Conservation (phyloP, 2,888 invertebrate genomes). For the Drosophila paranaensis region DNA sequence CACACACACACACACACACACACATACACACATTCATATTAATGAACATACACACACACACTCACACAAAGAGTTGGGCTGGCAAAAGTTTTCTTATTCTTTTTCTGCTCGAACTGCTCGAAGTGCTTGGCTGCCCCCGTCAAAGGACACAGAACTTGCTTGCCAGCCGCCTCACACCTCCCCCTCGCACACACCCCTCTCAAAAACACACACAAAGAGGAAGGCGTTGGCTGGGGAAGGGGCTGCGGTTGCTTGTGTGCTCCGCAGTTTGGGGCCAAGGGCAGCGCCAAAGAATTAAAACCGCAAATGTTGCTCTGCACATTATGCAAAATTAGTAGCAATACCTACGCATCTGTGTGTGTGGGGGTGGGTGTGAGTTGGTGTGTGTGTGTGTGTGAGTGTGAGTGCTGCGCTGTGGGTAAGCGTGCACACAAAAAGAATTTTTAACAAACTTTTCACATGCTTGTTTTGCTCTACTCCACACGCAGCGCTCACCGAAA, state of each 20-base stretch:
- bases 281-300: slow-evolving; percentile 78
- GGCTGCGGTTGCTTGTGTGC: neutral
- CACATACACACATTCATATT: neutral
- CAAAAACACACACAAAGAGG: neutral
- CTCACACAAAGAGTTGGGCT: slow-evolving; percentile 8
- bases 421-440: slow-evolving; percentile 73
- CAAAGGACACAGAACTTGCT: slow-evolving; percentile 42
- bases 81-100: slow-evolving; percentile 57
- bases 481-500: neutral
- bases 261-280: slow-evolving; percentile 35
- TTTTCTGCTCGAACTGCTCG: slow-evolving; percentile 60
- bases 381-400: slow-evolving; percentile 3
- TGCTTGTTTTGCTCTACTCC: slow-evolving; percentile 58
- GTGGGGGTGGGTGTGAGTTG: neutral
- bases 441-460: slow-evolving; percentile 78
- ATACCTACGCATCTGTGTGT: slow-evolving; percentile 33
- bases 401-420: slow-evolving; percentile 27
- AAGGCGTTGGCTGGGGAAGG: neutral
- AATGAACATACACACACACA: slow-evolving; percentile 1
- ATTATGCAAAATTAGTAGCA: slow-evolving; percentile 82
- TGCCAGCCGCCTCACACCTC: neutral
- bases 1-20: too few species aligned
- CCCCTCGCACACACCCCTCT: neutral
- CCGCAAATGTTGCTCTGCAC: slow-evolving; percentile 82
- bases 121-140: slow-evolving; percentile 52